Evolutionary conservation across 1,140 invertebrate genomes (phyloP).

Genomic region (Pachypeltis micranthus): DNA sequence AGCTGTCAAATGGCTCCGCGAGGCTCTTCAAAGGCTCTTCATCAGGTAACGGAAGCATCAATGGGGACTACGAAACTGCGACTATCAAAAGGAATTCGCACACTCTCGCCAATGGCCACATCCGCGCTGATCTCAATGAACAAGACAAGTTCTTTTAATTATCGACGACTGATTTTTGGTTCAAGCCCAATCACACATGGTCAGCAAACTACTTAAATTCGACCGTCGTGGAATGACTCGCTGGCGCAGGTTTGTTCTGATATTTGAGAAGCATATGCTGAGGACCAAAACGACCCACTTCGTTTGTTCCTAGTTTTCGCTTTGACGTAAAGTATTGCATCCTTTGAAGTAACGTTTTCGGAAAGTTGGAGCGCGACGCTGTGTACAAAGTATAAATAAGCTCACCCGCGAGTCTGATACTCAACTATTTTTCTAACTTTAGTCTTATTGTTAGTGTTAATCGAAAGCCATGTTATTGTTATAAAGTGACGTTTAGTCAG

Average conservation of each 20-base stretch:
- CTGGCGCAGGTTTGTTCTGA: not conserved
- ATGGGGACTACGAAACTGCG: slow-evolving; percentile 58
- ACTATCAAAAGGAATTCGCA: slow-evolving; percentile 66
- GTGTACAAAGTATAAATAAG: too few relatives aligned
- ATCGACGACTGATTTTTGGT: not conserved
- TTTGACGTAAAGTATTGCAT: not conserved
- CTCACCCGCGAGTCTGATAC: too few relatives aligned
- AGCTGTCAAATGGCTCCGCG: slow-evolving; percentile 17
- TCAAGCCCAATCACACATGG: too few relatives aligned
- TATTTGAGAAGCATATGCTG: not conserved
- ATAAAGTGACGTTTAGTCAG: too few relatives aligned
- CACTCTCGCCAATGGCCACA: slow-evolving; percentile 39
- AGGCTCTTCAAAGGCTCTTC: slow-evolving; percentile 32
- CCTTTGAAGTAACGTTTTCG: not conserved
- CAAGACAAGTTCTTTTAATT: slow-evolving; percentile 43
- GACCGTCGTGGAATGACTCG: too few relatives aligned
- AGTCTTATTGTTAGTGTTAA: too few relatives aligned
- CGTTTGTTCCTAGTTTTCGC: not conserved
- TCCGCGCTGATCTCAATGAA: slow-evolving; percentile 41
- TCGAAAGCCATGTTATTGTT: too few relatives aligned
- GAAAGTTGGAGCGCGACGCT: too few relatives aligned
- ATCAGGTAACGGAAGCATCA: slow-evolving; percentile 44
- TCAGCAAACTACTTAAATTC: too few relatives aligned
- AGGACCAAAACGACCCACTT: not conserved
- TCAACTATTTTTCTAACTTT: too few relatives aligned